phyloP scores from a whole-genome alignment of 2,888 invertebrate genomes.

The Lymantria monacha region DNA sequence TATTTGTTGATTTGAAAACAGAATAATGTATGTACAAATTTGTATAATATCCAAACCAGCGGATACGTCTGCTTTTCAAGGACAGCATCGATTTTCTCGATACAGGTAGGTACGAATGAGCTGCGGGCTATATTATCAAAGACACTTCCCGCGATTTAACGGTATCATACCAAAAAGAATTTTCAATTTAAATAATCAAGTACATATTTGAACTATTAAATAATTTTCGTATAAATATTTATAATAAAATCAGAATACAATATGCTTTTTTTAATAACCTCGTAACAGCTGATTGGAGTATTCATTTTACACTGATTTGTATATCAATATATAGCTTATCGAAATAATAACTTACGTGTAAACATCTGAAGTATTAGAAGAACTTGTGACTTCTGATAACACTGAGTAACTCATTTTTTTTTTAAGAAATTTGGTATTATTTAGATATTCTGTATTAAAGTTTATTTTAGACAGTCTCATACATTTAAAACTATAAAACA shows the following conservation, averaged over 20 bases:
- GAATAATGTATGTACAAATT: background rate
- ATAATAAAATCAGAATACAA: too few species aligned
- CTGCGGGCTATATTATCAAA: conserved; percentile 8
- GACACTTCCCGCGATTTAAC: too few species aligned
- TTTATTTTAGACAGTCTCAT: background rate
- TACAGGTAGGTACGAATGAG: conserved; percentile 6
- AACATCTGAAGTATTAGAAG: conserved; percentile 54
- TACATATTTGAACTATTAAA: too few species aligned
- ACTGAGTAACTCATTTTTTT: conserved; percentile 59
- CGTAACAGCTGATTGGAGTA: conserved; percentile 27
- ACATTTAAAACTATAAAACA: background rate
- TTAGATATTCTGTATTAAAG: background rate
- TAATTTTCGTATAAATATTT: too few species aligned
- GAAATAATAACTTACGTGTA: conserved; percentile 59
- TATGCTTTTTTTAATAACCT: too few species aligned
- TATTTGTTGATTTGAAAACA: background rate
- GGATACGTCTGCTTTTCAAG: conserved; percentile 11
- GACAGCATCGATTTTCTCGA: conserved; percentile 21
- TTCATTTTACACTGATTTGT: conserved; percentile 15
- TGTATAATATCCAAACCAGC: background rate
- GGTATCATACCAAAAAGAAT: too few species aligned
- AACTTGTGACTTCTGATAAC: conserved; percentile 59
- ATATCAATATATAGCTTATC: background rate
- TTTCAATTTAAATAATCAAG: too few species aligned
- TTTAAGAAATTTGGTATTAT: conserved; percentile 17